Percentiles rank a stretch among this genome's conserved stretches.
Evolutionary conservation across 1,140 invertebrate species (phyloP).

Genomic region (Nymphalis io): DNA sequence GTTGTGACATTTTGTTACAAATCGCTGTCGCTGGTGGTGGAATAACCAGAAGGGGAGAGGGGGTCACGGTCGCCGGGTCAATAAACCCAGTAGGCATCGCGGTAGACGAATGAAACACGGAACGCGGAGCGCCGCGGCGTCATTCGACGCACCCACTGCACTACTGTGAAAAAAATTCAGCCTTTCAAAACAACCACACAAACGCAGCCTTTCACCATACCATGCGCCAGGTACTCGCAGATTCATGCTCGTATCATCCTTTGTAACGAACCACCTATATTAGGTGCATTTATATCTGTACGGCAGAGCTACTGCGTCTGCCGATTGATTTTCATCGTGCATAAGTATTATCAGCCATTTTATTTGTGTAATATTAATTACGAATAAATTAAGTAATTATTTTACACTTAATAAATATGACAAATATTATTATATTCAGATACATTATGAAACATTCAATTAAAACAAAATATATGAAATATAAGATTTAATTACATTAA

Average conservation of each 20-base stretch:
- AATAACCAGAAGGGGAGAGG: constrained; percentile 37
- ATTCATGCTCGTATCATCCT: constrained; percentile 15
- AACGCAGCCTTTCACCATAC: constrained; percentile 24
- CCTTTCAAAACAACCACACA: constrained; percentile 31
- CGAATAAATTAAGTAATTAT: too few species aligned
- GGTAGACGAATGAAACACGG: constrained; percentile 36
- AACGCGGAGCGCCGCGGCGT: constrained; percentile 39
- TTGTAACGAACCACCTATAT: neutral
- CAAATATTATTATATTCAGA: too few species aligned
- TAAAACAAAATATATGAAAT: too few species aligned
- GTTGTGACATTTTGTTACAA: constrained; percentile 24
- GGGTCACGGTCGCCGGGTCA: constrained; percentile 72
- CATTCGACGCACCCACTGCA: constrained; percentile 29
- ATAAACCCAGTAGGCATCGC: constrained; percentile 55
- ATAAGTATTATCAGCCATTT: too few species aligned
- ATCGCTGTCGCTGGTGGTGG: constrained; percentile 26
- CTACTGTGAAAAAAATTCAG: constrained; percentile 34
- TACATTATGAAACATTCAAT: too few species aligned
- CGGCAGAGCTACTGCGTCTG: neutral
- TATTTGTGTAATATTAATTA: too few species aligned
- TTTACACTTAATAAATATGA: too few species aligned
- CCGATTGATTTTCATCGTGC: neutral
- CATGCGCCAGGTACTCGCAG: constrained; percentile 5
- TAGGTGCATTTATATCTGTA: constrained; percentile 4
- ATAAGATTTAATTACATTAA: too few species aligned